Evolutionary conservation across 2,113 vertebrate genomes (phyloP), one percentile per base, ranked within the genome.

Genomic region (Leptobrachium leishanense): DNA sequence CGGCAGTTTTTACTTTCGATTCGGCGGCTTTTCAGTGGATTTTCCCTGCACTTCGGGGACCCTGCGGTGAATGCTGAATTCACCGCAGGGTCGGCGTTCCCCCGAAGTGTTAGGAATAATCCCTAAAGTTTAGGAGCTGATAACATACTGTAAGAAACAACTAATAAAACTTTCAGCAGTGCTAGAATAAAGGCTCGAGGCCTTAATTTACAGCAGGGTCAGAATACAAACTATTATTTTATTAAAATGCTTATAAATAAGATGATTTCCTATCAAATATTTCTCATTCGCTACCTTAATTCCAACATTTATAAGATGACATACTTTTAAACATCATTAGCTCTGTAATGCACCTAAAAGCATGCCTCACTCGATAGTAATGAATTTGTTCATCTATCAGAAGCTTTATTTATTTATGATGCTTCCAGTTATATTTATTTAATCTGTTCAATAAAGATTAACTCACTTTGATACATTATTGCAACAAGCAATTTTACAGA

Each of bases 361-460:
- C 70, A 46, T 31, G 64, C 20, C 46, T 13, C 69, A 72, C 63
- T 80, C 77, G 74, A 80, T 74, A 80, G 54, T 57, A 62, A 80
- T 59, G 41, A 55, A 40, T 41, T 72, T 73, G 70, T 31, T 70
- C 43, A 73, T 80, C 77, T 72, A 72, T 72, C 68, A 59, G 13
- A 31, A 46, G 68, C 57, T 79, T 53, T 72, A 54, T 66, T 72
- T 79, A 79, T 79, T 72, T 44, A 79, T 72, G 71, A 43, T 54
- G 46, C 10, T 79, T 72, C 77, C 77, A 66, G 77, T 57, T 67
- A 80, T 80, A 63, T 80, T 53, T 57, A 66, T 50, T 67, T 73
- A 65, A 73, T 80, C 77, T 74, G 50, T 65, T 80, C 77, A 80
- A 73, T 74, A 80, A 67, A 67, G 20, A 50, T 80, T 68, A 73